These are phyloP conservation scores for Hucho hucho DNA, from an alignment of 2,113 vertebrate species.

Conservation along the genomic window DNA sequence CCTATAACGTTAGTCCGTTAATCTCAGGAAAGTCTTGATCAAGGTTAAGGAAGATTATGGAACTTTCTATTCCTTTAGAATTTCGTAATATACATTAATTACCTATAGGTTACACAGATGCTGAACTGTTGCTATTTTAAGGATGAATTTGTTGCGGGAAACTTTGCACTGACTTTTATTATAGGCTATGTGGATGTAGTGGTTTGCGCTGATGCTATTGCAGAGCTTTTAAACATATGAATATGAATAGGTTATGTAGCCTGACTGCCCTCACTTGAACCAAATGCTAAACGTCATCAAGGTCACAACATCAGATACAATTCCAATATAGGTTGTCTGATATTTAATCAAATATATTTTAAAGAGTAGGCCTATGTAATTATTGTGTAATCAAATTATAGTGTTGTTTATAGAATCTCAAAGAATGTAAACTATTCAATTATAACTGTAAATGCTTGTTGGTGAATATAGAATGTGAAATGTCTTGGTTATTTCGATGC, in stretches of 20 bases:
- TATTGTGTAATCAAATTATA: not conserved
- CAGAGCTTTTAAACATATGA: conserved; percentile 1
- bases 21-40: not conserved
- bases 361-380: not conserved
- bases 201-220: not conserved
- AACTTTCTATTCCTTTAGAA: too few species aligned
- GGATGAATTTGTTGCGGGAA: too few species aligned
- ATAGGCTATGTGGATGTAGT: not conserved
- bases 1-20: not conserved
- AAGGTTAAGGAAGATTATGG: not conserved
- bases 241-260: conserved; percentile 1
- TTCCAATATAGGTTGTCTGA: not conserved
- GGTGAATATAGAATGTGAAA: not conserved
- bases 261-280: not conserved
- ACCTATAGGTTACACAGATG: too few species aligned
- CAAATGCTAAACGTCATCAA: not conserved
- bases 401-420: not conserved
- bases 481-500: not conserved
- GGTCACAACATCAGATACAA: not conserved
- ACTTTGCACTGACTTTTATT: not conserved
- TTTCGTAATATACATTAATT: too few species aligned
- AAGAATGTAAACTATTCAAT: not conserved
- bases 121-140: too few species aligned
- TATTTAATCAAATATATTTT: not conserved
- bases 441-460: not conserved